Conservation (phyloP, 1,140 invertebrate species). For the Fopius arisanus region DNA sequence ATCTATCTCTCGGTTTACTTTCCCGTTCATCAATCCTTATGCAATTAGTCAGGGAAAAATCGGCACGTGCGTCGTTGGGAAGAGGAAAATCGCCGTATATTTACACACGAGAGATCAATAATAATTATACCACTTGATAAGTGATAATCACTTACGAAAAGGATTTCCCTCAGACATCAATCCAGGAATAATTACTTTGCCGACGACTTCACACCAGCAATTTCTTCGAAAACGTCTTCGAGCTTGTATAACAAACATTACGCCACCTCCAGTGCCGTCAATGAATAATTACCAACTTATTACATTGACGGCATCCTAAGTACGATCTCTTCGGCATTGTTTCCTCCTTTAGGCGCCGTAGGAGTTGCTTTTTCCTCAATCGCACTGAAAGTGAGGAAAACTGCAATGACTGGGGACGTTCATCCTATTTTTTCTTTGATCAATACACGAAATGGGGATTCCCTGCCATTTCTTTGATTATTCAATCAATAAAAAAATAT, state of each 20-base stretch:
- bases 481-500: background rate
- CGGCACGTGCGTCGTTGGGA: too few species aligned
- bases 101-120: too few species aligned
- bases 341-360: background rate
- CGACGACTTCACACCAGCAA: background rate
- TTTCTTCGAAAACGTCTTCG: background rate
- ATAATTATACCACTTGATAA: too few species aligned
- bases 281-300: background rate
- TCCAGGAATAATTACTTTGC: too few species aligned
- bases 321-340: background rate
- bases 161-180: too few species aligned
- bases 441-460: too few species aligned
- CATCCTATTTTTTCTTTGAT: background rate
- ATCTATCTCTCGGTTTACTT: too few species aligned
- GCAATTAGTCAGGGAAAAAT: too few species aligned
- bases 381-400: background rate
- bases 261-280: background rate
- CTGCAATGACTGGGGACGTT: background rate
- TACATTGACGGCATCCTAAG: background rate
- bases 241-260: background rate
- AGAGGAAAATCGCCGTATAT: too few species aligned
- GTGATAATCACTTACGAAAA: too few species aligned
- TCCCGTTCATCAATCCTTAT: too few species aligned
- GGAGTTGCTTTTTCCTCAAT: background rate
- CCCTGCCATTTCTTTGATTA: background rate